Evolutionary conservation across 2,888 invertebrate genomes (phyloP), one percentile per base, ranked within the genome.

Genomic region (Plebejus anna): DNA sequence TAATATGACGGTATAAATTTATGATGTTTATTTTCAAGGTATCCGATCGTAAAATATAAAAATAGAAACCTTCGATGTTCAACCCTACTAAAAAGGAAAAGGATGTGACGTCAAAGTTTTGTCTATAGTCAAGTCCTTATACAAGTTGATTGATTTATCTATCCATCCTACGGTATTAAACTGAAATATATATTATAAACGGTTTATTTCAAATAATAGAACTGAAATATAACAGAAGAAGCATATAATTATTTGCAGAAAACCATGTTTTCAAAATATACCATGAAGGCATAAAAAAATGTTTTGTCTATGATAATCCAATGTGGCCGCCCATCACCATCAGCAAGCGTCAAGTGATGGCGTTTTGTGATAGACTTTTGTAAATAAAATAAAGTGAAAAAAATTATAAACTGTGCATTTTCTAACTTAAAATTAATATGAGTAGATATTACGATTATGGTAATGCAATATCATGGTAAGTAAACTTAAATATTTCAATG

Each of bases 371-470:
- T 85, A 86, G 84, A 88, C 86, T 81, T 83, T 88, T 83, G 82
- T 88, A 85, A 89, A 88, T 86, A 83, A 80, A 87, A 84, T 81
- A 80, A 36, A 85, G 84, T 81, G 83, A 84, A 83, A 85, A 84
- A 82, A 83, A 87, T 84, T 89, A 87, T 88, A 59, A 88, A 87
- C 84, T 86, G 85, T 87, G 85, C 83, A 85, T 82, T 82, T 86
- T 85, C 84, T 84, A 85, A 86, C 84, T 85, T 86, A 85, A 85
- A 87, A 81, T 86, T 88, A 91, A 88, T 88, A 94, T 94, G 94
- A 94, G 91, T 89, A 91, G 94, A 89, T 94, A 94, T 90, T 94
- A 91, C 90, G 94, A 94, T 90, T 94, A 91, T 89, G 87, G 90
- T 88, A 94, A 90, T 88, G 91, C 90, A 84, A 89, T 94, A 89